phyloP scores from a whole-genome alignment of 1,140 invertebrate genomes.

The Solenopsis invicta region DNA sequence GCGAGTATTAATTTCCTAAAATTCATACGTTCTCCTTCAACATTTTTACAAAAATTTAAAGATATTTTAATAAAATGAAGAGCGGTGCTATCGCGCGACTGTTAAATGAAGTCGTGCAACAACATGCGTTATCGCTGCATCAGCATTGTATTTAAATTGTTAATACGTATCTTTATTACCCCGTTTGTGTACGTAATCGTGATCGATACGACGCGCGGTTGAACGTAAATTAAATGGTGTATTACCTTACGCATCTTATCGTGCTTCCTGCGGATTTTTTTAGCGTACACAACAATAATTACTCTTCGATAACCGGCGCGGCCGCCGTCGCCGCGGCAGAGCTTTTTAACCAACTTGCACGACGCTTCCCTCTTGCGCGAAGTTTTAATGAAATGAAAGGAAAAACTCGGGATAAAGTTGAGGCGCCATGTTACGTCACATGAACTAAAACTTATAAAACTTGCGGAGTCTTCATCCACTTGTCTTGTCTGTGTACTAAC shows the following conservation, averaged over 20 bases:
- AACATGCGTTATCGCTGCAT: constrained; percentile 20
- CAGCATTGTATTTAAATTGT: constrained; percentile 52
- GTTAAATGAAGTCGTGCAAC: constrained; percentile 4
- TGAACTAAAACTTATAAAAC: constrained; percentile 64
- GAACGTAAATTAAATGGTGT: constrained; percentile 54
- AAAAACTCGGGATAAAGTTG: constrained; percentile 56
- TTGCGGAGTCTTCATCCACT: constrained; percentile 47
- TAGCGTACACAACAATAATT: constrained; percentile 44
- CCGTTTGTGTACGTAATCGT: constrained; percentile 40
- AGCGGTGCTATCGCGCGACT: background rate
- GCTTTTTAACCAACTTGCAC: constrained; percentile 47
- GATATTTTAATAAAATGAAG: background rate
- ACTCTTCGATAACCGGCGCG: constrained; percentile 45
- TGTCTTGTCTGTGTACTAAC: constrained; percentile 53
- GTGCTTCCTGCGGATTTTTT: constrained; percentile 30
- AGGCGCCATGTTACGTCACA: constrained; percentile 46
- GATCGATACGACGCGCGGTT: constrained; percentile 32
- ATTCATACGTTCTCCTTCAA: background rate
- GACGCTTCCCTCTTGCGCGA: background rate
- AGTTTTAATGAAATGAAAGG: constrained; percentile 66
- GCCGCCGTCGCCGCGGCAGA: constrained; percentile 4
- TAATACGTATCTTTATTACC: constrained; percentile 47
- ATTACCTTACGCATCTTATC: constrained; percentile 38
- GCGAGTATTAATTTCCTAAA: background rate
- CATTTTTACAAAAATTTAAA: background rate